phyloP scores from a whole-genome alignment of 1,140 invertebrate genomes.

The Ephestia elutella region DNA sequence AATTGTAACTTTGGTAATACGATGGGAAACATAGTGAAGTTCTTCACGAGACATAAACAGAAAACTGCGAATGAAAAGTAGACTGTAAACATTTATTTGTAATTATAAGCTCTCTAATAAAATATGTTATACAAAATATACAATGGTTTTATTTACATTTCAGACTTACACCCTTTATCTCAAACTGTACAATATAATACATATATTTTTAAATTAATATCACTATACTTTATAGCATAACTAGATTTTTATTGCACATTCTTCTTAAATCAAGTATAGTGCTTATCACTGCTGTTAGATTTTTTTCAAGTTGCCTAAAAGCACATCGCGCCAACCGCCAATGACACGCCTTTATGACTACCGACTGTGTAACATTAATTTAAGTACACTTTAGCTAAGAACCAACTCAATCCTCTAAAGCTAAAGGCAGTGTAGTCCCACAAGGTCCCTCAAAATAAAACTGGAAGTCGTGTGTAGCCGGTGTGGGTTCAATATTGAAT shows the following conservation, averaged over 20 bases:
- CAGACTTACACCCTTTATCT: too few relatives aligned
- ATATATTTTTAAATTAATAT: too few relatives aligned
- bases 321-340: too few relatives aligned
- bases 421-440: slow-evolving; percentile 81
- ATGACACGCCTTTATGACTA: too few relatives aligned
- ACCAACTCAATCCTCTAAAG: slow-evolving; percentile 58
- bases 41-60: slow-evolving; percentile 73
- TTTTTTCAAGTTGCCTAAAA: too few relatives aligned
- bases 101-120: slow-evolving; percentile 7
- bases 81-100: slow-evolving; percentile 5
- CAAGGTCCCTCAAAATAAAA: slow-evolving; percentile 87
- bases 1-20: slow-evolving; percentile 73
- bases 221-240: too few relatives aligned
- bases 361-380: too few relatives aligned
- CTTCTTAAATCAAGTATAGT: too few relatives aligned
- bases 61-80: slow-evolving; percentile 24
- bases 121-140: not conserved
- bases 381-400: too few relatives aligned
- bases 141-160: not conserved
- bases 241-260: too few relatives aligned
- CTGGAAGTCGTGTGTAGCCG: slow-evolving; percentile 81
- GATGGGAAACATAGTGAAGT: slow-evolving; percentile 74
- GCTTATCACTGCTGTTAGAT: too few relatives aligned
- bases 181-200: too few relatives aligned
- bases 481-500: slow-evolving; percentile 90